A percentile compares a stretch with the other conserved stretches of the same genome.
phyloP scores from a whole-genome alignment of 2,888 invertebrate genomes.

The Quadriops clusia region DNA sequence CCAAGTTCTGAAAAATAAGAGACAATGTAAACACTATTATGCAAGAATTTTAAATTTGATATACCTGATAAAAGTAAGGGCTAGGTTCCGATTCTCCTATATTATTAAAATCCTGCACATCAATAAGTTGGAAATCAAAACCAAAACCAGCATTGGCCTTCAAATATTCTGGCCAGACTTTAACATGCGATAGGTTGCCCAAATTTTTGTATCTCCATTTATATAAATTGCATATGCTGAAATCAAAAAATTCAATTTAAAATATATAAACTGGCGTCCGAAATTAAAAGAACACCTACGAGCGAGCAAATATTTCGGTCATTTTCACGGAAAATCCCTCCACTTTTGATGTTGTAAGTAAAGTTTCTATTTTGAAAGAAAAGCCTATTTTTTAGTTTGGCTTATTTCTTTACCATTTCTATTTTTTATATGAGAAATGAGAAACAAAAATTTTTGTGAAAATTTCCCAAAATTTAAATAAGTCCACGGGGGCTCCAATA shows the following conservation, averaged over 20 bases:
- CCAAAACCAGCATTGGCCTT: conserved; percentile 86
- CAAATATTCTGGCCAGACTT: conserved; percentile 71
- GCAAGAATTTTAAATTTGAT: conserved; percentile 5
- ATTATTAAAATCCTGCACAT: conserved; percentile 94
- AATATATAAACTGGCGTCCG: too few species aligned
- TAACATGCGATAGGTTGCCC: conserved; percentile 88
- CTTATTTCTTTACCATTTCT: too few species aligned
- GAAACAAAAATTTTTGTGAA: too few species aligned
- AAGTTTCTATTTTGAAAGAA: too few species aligned
- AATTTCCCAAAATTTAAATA: too few species aligned
- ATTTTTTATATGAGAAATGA: too few species aligned
- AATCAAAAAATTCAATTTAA: conserved; percentile 18
- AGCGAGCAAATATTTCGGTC: too few species aligned
- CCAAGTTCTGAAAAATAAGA: conserved; percentile 52
- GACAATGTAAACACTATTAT: background rate
- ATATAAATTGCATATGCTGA: conserved; percentile 81
- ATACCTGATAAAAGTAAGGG: conserved; percentile 94
- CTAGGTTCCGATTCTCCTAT: conserved; percentile 95
- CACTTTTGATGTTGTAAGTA: too few species aligned
- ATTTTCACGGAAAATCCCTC: too few species aligned
- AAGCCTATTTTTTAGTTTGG: background rate
- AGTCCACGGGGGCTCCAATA: too few species aligned
- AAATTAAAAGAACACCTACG: too few species aligned
- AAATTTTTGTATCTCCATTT: conserved; percentile 94
- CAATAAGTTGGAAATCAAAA: conserved; percentile 88